Evolutionary conservation across 1,140 invertebrate species (phyloP), one percentile per base, ranked within the genome.

Genomic region (Heliothis virescens): DNA sequence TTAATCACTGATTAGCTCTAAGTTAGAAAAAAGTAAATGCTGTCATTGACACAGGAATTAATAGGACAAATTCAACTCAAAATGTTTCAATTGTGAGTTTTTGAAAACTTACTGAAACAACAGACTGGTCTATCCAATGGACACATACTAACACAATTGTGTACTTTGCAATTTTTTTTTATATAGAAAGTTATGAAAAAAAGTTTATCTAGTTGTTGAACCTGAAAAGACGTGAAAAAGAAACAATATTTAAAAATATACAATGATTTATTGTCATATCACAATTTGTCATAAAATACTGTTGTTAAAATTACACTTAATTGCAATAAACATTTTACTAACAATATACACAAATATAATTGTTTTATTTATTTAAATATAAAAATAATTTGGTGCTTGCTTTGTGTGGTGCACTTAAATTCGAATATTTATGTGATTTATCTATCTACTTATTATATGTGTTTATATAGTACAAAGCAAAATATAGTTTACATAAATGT

Each of bases 221-320:
- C 21, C 21, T 26, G 21, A 26, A 57, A 21, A 7, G 13, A 34
- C 15, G 13, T 1, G 34, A 26, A 53, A 52, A 29, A 59, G 21
- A 59, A 16, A 57, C 5, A 13, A 73, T n/a, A 59, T n/a, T 41
- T 50, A 52, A 63, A 76, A 76, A 76, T 63, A 76, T 9, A 60
- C 48, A 41, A 74, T 74, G 16, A 63, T 76, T 76, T 76, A 76
- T 76, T 76, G 60, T 76, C 60, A 63, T 76, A 76, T 76, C 74
- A 76, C 74, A 76, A 53, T 63, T 76, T 16, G 47, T 7, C 41
- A 74, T 65, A 76, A 52, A 76, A 76, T 76, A 76, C 74, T 76
- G 59, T 34, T 53, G 50, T 62, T 52, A 76, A 52, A 63, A 76
- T 76, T 76, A 76, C 74, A 63, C 59, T 76, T 76, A 76, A 7